Percentiles rank a stretch among this genome's conserved stretches.
phyloP scores from a whole-genome alignment of 2,113 vertebrate species.

The Microtus oregoni region DNA sequence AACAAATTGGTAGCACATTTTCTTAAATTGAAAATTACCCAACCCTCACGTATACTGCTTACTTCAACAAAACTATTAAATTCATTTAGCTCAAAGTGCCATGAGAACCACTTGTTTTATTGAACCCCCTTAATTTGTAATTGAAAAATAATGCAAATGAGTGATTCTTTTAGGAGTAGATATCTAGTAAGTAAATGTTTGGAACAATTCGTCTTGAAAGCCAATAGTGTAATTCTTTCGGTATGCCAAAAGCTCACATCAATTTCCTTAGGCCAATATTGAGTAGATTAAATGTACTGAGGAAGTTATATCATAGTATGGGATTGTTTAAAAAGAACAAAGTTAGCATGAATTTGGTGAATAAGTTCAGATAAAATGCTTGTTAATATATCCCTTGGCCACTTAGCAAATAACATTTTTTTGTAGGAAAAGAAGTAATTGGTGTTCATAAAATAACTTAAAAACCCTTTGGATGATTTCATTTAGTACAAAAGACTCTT shows the following conservation, averaged over 20 bases:
- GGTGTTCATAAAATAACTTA: slow-evolving; percentile 32
- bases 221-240: neutral
- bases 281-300: neutral
- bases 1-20: slow-evolving; percentile 54
- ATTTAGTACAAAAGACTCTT: neutral
- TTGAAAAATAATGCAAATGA: slow-evolving; percentile 58
- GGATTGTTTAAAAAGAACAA: slow-evolving; percentile 27
- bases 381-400: neutral
- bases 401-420: neutral
- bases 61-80: slow-evolving; percentile 37
- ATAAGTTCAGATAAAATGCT: neutral
- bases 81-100: slow-evolving; percentile 32
- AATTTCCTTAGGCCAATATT: neutral
- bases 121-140: slow-evolving; percentile 47
- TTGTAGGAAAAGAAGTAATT: neutral
- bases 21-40: slow-evolving; percentile 58
- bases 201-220: neutral
- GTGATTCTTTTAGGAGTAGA: neutral
- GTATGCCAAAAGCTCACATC: neutral
- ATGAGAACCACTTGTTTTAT: slow-evolving; percentile 41
- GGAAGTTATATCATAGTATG: slow-evolving; percentile 1
- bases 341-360: neutral
- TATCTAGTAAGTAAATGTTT: slow-evolving; percentile 26
- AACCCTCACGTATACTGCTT: neutral
- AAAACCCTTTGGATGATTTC: neutral